Conservation (phyloP, 2,797 vertebrate species). For the Cygnus olor region DNA sequence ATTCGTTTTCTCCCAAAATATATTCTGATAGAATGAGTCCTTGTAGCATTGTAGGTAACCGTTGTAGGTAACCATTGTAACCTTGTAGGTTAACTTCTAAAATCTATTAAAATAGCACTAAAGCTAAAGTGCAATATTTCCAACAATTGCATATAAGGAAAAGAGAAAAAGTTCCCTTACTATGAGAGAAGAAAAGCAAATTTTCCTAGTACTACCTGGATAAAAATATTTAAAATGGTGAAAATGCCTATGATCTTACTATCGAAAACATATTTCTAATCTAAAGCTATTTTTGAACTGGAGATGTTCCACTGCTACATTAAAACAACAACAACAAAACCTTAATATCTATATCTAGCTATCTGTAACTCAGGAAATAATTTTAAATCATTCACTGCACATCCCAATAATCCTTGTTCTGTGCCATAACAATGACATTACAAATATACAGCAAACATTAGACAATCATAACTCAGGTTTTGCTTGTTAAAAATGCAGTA, state of each 20-base stretch:
- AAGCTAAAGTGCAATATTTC: background rate
- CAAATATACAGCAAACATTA: background rate
- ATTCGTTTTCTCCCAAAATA: background rate
- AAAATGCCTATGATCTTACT: background rate
- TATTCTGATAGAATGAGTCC: background rate
- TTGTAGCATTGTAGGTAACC: background rate
- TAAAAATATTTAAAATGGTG: background rate
- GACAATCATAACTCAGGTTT: background rate
- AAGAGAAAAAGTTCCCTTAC: background rate
- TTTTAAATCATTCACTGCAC: background rate
- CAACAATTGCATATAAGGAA: background rate
- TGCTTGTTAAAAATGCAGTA: background rate
- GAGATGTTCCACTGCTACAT: background rate
- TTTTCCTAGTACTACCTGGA: background rate
- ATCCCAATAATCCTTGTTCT: background rate
- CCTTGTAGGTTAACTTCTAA: background rate
- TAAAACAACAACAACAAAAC: no score
- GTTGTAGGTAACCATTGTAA: no score
- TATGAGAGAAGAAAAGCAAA: background rate
- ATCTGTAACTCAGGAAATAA: background rate
- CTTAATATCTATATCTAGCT: background rate
- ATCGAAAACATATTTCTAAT: background rate
- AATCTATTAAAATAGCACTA: background rate
- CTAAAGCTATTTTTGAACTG: background rate
- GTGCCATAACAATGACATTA: background rate